Base-by-base conservation (phyloP, 2,888 invertebrate species). In the Cephus runcator region DNA sequence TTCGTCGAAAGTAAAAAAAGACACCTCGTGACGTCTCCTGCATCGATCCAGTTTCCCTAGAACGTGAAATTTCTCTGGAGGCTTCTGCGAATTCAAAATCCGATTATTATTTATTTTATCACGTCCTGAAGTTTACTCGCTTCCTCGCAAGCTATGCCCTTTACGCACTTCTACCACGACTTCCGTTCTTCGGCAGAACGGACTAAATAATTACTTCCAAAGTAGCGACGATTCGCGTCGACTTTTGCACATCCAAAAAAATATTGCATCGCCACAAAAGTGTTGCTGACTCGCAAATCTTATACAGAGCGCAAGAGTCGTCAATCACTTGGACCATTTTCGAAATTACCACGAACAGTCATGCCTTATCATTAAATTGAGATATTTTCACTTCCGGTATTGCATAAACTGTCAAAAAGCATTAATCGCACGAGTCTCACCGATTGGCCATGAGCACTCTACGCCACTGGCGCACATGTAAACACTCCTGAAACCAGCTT, bases 301-400 rank as follows among this genome's bases (percentile, higher is more conserved):
- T 78, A 11, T 9, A 56, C 75, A 68, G 75, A 75, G 78, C 78
- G 78, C 78, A 78, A 78, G 78, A 78, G 78, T 78, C 78, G 75
- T 78, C 78, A 76, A 78, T 78, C 33, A 74, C 36, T 77, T 77
- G 40, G 36, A 71, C 34, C 40, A 76, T 31, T 34, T 35, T 30
- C 15, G 35, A 33, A 4, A 15, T 35, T 74, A n/a, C 35, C 3
- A 9, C 9, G 6, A 15, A 2, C 9, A 23, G 9, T 2, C 56
- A 0, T 9, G 9, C 2, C 6, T 9, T 56, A 3, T 56, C 23
- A 3, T 23, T 9, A 9, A 15, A 23, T 9, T 23, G 56, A 9
- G 9, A 56, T 23, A 56, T 56, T 23, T 56, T 56, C 2, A 56
- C 23, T 56, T 56, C 56, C 23, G 56, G 23, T 23, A 23, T 56